phyloP scores from a whole-genome alignment of 2,888 invertebrate species.

The Drosophila parthenogenetica region DNA sequence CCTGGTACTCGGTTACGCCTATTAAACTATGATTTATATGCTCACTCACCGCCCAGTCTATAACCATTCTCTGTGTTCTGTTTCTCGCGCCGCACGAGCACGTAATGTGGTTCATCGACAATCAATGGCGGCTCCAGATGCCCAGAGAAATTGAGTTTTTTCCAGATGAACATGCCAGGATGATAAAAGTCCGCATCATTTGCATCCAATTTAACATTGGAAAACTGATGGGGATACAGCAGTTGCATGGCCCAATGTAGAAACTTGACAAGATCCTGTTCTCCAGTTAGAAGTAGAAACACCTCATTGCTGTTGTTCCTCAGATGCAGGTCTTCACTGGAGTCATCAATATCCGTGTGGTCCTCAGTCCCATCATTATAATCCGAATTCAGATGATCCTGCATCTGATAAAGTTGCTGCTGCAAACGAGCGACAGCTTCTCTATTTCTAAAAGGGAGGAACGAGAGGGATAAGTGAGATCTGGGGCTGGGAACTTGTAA shows the following conservation, averaged over 20 bases:
- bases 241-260: constrained; percentile 82
- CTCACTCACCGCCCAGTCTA: constrained; percentile 63
- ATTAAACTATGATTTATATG: constrained; percentile 52
- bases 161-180: constrained; percentile 81
- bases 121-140: constrained; percentile 81
- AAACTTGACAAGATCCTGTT: constrained; percentile 81
- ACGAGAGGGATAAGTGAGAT: not conserved
- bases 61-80: constrained; percentile 59
- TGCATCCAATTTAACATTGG: constrained; percentile 37
- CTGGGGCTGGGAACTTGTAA: constrained; percentile 2
- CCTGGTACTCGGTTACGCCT: constrained; percentile 46
- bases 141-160: constrained; percentile 83
- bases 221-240: constrained; percentile 70
- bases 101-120: constrained; percentile 83
- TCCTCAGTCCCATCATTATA: constrained; percentile 33
- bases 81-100: constrained; percentile 79
- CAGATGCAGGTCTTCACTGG: constrained; percentile 9
- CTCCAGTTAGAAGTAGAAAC: constrained; percentile 77
- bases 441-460: constrained; percentile 54
- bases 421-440: constrained; percentile 60
- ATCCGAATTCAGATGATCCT: constrained; percentile 26
- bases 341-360: constrained; percentile 25
- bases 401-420: constrained; percentile 48
- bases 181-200: constrained; percentile 72
- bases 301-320: constrained; percentile 70